Evolutionary conservation across 2,113 vertebrate species (phyloP).

Genomic region (Takifugu flavidus): DNA sequence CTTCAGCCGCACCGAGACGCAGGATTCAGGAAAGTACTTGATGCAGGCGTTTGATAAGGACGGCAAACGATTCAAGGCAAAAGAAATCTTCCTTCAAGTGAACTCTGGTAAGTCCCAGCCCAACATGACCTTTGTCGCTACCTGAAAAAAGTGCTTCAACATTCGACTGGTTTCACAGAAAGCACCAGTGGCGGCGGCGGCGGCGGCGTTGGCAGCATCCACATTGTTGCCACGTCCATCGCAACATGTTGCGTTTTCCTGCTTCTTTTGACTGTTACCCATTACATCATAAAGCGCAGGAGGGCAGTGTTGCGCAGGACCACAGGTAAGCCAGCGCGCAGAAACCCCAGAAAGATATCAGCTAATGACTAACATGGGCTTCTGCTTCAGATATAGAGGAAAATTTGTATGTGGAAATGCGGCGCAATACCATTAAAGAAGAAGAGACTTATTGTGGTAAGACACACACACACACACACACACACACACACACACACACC

Average conservation of each 20-base stretch:
- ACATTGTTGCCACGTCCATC: rapidly evolving
- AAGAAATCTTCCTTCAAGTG: constrained; percentile 11
- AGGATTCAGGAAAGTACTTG: constrained; percentile 31
- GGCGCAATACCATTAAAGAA: background rate
- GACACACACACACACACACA: constrained; percentile 4
- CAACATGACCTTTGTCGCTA: background rate
- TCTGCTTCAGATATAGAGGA: background rate
- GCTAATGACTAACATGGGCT: background rate
- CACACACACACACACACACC: background rate
- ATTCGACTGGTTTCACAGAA: too few relatives aligned
- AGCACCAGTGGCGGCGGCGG: too few relatives aligned
- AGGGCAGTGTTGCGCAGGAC: background rate
- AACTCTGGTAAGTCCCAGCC: constrained; percentile 2
- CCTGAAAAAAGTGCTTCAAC: background rate
- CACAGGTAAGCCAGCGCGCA: constrained; percentile 26
- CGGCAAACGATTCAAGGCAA: rapidly evolving
- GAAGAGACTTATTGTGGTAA: background rate
- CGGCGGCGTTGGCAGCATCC: background rate
- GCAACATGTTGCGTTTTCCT: background rate
- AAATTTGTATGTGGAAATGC: constrained; percentile 26
- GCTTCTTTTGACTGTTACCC: background rate
- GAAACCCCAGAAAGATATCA: background rate
- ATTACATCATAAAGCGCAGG: constrained; percentile 11
- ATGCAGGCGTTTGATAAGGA: constrained; percentile 10
- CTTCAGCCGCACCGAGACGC: background rate